A percentile compares a stretch with the other conserved stretches of the same genome.
phyloP scores from a whole-genome alignment of 2,113 vertebrate genomes.

The Pandion haliaetus region DNA sequence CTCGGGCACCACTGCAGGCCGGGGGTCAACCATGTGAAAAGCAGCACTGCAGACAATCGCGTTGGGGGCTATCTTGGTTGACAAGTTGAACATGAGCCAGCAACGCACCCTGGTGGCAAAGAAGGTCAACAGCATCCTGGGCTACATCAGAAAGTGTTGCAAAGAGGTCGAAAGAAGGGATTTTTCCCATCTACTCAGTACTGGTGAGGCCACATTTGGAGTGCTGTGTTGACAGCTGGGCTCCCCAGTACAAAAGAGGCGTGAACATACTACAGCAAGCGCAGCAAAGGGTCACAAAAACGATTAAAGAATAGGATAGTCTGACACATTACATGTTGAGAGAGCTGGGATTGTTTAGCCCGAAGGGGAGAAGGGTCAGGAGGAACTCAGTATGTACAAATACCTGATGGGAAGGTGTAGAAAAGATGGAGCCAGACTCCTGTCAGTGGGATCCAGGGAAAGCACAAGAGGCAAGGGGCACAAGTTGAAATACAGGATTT shows the following conservation, averaged over 20 bases:
- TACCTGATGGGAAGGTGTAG: not conserved
- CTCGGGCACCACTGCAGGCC: not conserved
- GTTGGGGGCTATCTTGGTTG: no score
- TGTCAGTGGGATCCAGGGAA: not conserved
- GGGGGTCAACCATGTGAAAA: not conserved
- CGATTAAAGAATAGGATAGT: accelerated
- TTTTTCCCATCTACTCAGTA: not conserved
- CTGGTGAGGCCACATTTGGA: not conserved
- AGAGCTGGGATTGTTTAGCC: not conserved
- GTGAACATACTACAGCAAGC: not conserved
- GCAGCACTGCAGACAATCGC: not conserved
- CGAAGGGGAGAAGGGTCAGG: not conserved
- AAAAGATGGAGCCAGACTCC: not conserved
- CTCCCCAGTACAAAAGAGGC: not conserved
- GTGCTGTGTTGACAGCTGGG: not conserved
- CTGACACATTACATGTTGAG: no score
- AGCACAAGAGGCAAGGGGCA: slow-evolving; percentile 8
- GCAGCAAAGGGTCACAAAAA: not conserved
- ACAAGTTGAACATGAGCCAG: not conserved
- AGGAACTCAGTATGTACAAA: not conserved
- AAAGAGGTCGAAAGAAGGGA: not conserved
- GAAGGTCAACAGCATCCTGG: not conserved
- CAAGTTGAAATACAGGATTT: not conserved
- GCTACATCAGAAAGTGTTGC: accelerated
- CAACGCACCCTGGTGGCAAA: not conserved